phyloP scores from a whole-genome alignment of 2,113 vertebrate genomes.

The Gallinago undulata region DNA sequence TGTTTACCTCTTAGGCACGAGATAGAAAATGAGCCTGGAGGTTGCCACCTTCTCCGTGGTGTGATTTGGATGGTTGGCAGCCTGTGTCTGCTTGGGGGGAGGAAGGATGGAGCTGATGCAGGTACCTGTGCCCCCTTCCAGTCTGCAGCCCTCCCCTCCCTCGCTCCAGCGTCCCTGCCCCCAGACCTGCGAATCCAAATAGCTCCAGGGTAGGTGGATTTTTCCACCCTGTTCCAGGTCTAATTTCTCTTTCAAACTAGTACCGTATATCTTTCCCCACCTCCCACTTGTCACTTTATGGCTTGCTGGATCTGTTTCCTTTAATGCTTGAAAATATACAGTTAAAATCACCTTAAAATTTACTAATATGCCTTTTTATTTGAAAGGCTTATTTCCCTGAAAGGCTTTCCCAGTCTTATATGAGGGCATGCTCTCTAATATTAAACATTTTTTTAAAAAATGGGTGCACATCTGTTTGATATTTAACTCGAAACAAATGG shows the following conservation, averaged over 20 bases:
- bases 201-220: slow-evolving; percentile 58
- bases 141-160: background rate
- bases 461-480: slow-evolving; percentile 77
- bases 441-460: slow-evolving; percentile 71
- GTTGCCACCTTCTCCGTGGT: background rate
- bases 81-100: background rate
- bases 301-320: slow-evolving; percentile 71
- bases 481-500: slow-evolving; percentile 78
- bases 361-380: slow-evolving; percentile 76
- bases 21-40: background rate
- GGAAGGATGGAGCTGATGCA: background rate
- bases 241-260: slow-evolving; percentile 71
- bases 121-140: background rate
- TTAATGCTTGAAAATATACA: slow-evolving; percentile 75
- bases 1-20: background rate
- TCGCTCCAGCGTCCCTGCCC: background rate
- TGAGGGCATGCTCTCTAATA: slow-evolving; percentile 75
- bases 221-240: slow-evolving; percentile 54
- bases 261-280: slow-evolving; percentile 65
- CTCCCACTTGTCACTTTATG: slow-evolving; percentile 74
- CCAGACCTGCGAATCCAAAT: slow-evolving; percentile 42
- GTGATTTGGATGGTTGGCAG: background rate
- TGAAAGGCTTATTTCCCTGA: slow-evolving; percentile 74
- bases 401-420: slow-evolving; percentile 73
- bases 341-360: slow-evolving; percentile 73